Evolutionary conservation across 2,113 vertebrate genomes (phyloP), one percentile per base, ranked within the genome.

Genomic region (Callocephalon fimbriatum): DNA sequence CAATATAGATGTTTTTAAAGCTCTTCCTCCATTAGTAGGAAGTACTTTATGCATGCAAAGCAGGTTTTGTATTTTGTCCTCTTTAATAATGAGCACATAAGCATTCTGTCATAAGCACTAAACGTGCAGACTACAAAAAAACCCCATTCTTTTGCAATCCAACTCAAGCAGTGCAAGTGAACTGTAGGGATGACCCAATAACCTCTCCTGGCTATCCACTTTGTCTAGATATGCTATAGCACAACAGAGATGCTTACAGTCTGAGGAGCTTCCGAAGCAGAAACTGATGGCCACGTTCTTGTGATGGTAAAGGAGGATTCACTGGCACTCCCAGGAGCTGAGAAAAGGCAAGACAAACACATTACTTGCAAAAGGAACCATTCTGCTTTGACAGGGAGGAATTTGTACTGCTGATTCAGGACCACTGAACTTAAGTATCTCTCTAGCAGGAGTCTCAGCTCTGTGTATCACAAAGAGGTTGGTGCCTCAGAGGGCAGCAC

Each of bases 231-330:
- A 22, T 19, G n/a, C 67, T 35, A 38, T 5, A 79, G 74, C 18
- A 35, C 45, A 63, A n/a, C 12, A 48, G 10, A 74, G 67, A 63
- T 86, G 50, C 97, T 97, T 97, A 97, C 97, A 19, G 79, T 73
- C 23, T 12, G 40, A 80, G 83, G 25, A 74, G 42, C 81, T 88
- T 90, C 94, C 3, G 94, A 90, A 25, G 56, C 12, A 76, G 93
- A 74, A 71, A n/a, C 54, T 0, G 2, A 13, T 1, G 74, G 37
- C 92, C 86, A 84, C 3, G 11, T 79, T 63, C 61, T 58, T 56
- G 82, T 50, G 56, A 12, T 19, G 47, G 88, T 11, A n/a, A 27
- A 59, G 42, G 90, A 76, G 19, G 77, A 35, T 40, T 54, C 40
- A 7, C 27, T 90, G 96, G 51, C 26, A 44, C 15, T 77, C 67